Evolutionary conservation across 64 coral and sea anemone species (phyloP).

Genomic region (Pocillopora verrucosa): DNA sequence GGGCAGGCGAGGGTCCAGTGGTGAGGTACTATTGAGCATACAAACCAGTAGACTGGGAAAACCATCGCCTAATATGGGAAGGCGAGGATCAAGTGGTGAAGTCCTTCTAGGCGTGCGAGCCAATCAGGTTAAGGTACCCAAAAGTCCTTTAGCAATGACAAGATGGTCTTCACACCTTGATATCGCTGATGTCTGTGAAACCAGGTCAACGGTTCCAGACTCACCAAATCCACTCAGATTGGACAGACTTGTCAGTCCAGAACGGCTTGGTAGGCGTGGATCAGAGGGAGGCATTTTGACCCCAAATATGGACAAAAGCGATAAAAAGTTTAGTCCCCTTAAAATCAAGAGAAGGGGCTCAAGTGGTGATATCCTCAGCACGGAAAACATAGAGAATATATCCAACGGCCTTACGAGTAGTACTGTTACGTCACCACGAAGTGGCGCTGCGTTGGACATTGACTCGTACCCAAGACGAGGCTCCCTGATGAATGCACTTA

Average conservation of each 20-base stretch:
- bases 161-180: slow-evolving; percentile 12
- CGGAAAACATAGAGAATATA: not conserved
- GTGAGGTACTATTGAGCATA: not conserved
- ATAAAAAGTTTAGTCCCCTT: not conserved
- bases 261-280: not conserved
- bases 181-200: not conserved
- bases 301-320: not conserved
- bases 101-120: not conserved
- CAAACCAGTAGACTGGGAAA: not conserved
- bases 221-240: not conserved
- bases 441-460: not conserved
- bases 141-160: slow-evolving; percentile 16
- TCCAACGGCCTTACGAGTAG: not conserved
- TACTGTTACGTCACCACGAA: not conserved
- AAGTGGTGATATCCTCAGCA: slow-evolving; percentile 1
- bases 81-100: slow-evolving; percentile 12
- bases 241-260: slow-evolving; percentile 13
- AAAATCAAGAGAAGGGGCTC: slow-evolving; percentile 12
- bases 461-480: slow-evolving; percentile 8
- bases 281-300: slow-evolving; percentile 1
- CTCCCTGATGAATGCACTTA: not conserved
- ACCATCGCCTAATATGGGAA: slow-evolving; percentile 22
- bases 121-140: not conserved
- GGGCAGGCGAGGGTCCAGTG: slow-evolving; percentile 17
- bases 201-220: not conserved